These are phyloP conservation scores for Bothrops jararaca DNA, from an alignment of 2,113 vertebrate genomes.

Conservation along the genomic window DNA sequence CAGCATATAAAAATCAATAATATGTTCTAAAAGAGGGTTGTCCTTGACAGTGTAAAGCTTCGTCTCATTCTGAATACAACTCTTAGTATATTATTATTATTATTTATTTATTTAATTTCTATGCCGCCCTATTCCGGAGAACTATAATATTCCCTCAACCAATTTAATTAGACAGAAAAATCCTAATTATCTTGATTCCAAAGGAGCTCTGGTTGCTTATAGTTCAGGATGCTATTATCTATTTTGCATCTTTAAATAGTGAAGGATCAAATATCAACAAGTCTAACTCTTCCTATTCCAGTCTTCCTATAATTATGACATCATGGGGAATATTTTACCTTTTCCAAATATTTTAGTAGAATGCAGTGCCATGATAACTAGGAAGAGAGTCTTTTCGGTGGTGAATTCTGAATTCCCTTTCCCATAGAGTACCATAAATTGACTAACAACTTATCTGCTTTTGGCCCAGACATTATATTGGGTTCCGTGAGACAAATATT, in stretches of 20 bases:
- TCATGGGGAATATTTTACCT: neutral
- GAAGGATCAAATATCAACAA: neutral
- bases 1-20: neutral
- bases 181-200: neutral
- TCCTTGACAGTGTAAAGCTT: neutral
- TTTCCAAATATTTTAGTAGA: neutral
- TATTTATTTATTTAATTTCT: no score
- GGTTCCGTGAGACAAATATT: neutral
- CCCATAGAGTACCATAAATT: neutral
- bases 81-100: neutral
- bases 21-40: neutral
- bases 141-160: no score
- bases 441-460: neutral
- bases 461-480: neutral
- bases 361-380: neutral
- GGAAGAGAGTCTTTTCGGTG: neutral
- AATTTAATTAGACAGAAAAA: neutral
- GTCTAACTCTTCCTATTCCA: neutral
- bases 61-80: neutral
- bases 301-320: neutral
- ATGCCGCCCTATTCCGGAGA: no score
- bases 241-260: neutral
- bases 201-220: neutral
- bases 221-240: neutral
- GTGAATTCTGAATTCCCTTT: neutral